Evolutionary conservation across 2,888 invertebrate genomes (phyloP), one percentile per base, ranked within the genome.

Genomic region (Merodon equestris): DNA sequence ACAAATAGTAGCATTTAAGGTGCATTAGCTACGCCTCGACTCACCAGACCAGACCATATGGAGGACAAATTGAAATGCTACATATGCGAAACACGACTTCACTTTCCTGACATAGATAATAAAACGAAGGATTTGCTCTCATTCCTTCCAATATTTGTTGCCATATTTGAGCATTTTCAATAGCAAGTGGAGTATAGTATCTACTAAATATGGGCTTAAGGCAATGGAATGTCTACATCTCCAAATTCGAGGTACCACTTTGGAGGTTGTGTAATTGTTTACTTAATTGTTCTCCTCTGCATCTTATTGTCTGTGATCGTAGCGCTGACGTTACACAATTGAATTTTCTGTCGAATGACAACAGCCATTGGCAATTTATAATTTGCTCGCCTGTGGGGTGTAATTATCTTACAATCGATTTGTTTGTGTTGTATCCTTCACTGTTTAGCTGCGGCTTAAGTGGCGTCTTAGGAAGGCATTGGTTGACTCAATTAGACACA

Each of bases 401-500:
- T 67, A 77, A 77, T 77, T 63, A 72, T 67, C 61, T 67, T 40
- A 45, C 51, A 61, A 74, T 63, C 56, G 56, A 44, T 15, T 15
- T 72, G 61, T 42, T 27, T 71, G 27, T 18, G 63, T 45, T 18
- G 58, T 45, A 17, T 56, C 13, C n/a, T 19, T 57, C 48, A 7
- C 27, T 56, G 38, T 50, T 18, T 40, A 5, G 19, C 34, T 40
- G 40, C 47, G 19, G 38, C 19, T 61, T n/a, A 19, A 34, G 47
- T n/a, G 54, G 36, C 60, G 75, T 60, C 76, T 67, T 40, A 47
- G 68, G 67, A 67, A 73, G 57, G 48, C 66, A 27, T 27, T 7
- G 61, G 38, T 77, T 54, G 61, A 73, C 64, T 79, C 79, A 79
- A 79, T 79, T 79, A 70, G 63, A 50, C 68, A 58, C 60, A 70